Percentiles rank a stretch among this genome's conserved stretches.
phyloP scores from a whole-genome alignment of 2,113 vertebrate species.

The Megaleporinus macrocephalus region DNA sequence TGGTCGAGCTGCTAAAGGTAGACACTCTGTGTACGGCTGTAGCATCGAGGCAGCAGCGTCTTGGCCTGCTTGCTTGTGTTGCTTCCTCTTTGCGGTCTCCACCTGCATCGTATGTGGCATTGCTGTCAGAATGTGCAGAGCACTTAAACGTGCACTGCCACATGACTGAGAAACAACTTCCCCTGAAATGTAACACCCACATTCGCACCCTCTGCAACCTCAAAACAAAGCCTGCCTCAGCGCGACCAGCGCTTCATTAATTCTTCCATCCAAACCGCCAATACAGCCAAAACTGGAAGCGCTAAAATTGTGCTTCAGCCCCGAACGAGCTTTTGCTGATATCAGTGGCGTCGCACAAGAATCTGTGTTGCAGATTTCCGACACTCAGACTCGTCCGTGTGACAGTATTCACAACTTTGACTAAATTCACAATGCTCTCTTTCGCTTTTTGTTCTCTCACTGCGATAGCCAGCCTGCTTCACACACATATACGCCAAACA shows the following conservation, averaged over 20 bases:
- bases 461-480: too few species aligned
- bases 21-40: constrained; percentile 12
- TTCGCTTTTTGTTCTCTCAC: too few species aligned
- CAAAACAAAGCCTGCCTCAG: constrained; percentile 21
- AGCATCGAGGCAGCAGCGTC: constrained; percentile 7
- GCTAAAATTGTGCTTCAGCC: neutral
- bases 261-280: neutral
- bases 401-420: too few species aligned
- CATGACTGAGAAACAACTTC: constrained; percentile 36
- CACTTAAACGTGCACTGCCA: constrained; percentile 1
- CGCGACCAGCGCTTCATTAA: neutral
- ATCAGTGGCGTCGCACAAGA: too few species aligned
- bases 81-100: constrained; percentile 50
- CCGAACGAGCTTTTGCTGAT: too few species aligned
- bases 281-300: neutral
- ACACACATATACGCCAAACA: too few species aligned
- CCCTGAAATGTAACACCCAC: constrained; percentile 17
- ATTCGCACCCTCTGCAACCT: constrained; percentile 34
- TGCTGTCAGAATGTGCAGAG: constrained; percentile 39
- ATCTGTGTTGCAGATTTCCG: too few species aligned
- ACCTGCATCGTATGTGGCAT: constrained; percentile 48
- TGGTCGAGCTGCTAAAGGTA: constrained; percentile 19
- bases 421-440: too few species aligned
- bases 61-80: constrained; percentile 14
- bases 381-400: too few species aligned